Evolutionary conservation across 2,888 invertebrate genomes (phyloP).

Genomic region (Lasius fuliginosus): DNA sequence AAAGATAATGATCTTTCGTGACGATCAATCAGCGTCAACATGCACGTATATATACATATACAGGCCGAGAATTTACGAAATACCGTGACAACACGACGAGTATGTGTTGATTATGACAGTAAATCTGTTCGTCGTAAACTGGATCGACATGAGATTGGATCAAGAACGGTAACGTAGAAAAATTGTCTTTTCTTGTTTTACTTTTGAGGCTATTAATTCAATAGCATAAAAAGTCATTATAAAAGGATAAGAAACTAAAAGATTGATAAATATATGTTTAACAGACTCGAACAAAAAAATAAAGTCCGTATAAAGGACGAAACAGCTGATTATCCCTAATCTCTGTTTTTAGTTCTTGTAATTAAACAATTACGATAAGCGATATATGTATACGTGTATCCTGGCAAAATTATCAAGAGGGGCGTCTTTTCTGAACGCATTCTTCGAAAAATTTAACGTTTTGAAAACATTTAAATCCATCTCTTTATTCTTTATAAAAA

Average conservation of each 20-base stretch:
- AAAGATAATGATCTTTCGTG: constrained; percentile 41
- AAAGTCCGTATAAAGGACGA: neutral
- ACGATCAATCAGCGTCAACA: constrained; percentile 46
- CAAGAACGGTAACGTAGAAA: neutral
- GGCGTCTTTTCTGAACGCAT: neutral
- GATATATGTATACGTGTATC: neutral
- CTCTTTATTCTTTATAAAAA: neutral
- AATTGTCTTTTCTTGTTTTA: neutral
- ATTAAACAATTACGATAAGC: neutral
- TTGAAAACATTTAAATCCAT: neutral
- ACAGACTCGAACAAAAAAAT: neutral
- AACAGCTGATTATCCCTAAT: neutral
- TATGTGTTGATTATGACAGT: constrained; percentile 26
- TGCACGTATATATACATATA: neutral
- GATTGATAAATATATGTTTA: neutral
- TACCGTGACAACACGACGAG: constrained; percentile 3
- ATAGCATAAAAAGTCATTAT: neutral
- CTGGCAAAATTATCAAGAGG: neutral
- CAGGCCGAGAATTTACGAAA: constrained; percentile 32
- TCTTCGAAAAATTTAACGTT: neutral
- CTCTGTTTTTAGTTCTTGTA: neutral
- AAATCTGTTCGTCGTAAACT: constrained; percentile 12
- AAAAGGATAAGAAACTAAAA: neutral
- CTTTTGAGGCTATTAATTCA: neutral
- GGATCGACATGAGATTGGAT: neutral